These are phyloP conservation scores for Icerya purchasi DNA, from an alignment of 2,888 invertebrate species.

Conservation along the genomic window DNA sequence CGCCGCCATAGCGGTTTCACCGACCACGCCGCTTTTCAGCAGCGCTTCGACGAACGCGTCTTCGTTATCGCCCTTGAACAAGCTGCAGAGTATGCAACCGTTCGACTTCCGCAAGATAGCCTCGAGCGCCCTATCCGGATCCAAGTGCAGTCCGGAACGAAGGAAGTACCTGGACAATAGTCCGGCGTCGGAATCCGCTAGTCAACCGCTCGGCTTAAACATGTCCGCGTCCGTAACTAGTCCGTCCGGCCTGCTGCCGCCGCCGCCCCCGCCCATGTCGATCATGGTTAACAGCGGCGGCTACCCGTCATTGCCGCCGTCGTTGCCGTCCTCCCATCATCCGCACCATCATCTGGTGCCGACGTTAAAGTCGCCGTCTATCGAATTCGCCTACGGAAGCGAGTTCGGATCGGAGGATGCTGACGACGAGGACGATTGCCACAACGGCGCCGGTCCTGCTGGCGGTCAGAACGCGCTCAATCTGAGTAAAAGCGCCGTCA, in stretches of 20 bases:
- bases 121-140: conserved; percentile 7
- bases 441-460: no score
- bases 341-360: conserved; percentile 10
- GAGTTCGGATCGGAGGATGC: conserved; percentile 33
- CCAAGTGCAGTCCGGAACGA: conserved; percentile 5
- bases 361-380: conserved; percentile 22
- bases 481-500: conserved; percentile 34
- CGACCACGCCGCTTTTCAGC: no score
- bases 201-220: conserved; percentile 19
- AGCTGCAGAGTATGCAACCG: conserved; percentile 86
- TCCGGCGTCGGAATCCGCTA: conserved; percentile 30
- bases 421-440: conserved; percentile 34
- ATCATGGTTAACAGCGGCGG: background rate
- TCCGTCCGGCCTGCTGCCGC: conserved; percentile 15
- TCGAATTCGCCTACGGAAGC: conserved; percentile 25
- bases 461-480: conserved; percentile 42
- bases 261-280: background rate
- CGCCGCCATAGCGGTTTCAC: no score
- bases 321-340: conserved; percentile 24
- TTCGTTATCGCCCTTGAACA: conserved; percentile 57
- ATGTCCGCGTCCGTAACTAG: conserved; percentile 25
- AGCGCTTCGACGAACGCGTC: conserved; percentile 31
- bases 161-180: conserved; percentile 16
- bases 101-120: conserved; percentile 66
- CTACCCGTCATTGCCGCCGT: conserved; percentile 21